Evolutionary conservation across 2,113 vertebrate genomes (phyloP).

Genomic region (human): DNA sequence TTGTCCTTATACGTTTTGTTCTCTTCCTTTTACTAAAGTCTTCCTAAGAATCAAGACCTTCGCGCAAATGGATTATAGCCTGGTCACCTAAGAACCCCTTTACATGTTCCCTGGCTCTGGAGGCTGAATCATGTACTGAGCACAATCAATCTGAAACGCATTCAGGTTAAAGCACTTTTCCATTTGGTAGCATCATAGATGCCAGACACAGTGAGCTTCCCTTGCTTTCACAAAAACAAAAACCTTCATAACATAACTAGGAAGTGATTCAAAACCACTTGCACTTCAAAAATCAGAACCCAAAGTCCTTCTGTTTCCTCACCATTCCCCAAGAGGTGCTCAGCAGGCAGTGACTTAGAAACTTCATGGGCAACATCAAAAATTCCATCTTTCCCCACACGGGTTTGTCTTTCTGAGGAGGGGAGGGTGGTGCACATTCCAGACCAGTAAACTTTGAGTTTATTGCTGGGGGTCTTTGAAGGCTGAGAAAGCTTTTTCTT

Average conservation of each 20-base stretch:
- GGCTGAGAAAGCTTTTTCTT: not conserved
- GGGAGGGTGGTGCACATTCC: not conserved
- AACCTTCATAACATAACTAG: not conserved
- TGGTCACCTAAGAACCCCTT: not conserved
- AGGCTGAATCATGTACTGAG: not conserved
- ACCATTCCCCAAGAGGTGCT: not conserved
- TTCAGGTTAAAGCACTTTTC: not conserved
- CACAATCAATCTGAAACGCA: not conserved
- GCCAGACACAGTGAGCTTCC: not conserved
- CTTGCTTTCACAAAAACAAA: not conserved
- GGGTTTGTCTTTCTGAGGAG: not conserved
- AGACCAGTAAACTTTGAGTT: not conserved
- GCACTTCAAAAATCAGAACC: not conserved
- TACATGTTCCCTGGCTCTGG: not conserved
- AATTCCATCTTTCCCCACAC: not conserved
- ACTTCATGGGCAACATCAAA: not conserved
- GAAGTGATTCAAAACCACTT: not conserved
- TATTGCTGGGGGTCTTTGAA: not conserved
- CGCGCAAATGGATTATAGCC: not conserved
- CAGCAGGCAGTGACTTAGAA: not conserved
- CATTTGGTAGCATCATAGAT: not conserved
- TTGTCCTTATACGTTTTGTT: not conserved
- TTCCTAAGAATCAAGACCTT: not conserved
- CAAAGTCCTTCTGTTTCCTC: not conserved
- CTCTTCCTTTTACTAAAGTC: not conserved